Base-by-base conservation (phyloP, 2,888 invertebrate genomes). In the Sabellastarte sp. region DNA sequence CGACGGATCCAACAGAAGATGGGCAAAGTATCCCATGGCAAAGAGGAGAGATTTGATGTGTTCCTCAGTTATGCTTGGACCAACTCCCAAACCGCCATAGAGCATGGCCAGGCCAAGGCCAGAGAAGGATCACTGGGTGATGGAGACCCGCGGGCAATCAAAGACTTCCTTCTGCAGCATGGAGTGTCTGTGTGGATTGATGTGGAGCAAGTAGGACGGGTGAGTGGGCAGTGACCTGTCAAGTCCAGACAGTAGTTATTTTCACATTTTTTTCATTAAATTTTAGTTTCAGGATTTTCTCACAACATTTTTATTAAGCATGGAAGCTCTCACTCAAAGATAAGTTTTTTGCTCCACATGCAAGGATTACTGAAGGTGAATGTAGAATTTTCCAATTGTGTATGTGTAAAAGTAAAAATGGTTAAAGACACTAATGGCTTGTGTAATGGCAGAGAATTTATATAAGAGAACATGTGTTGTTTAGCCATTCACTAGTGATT, bases 21-120 rank as follows among this genome's bases (percentile, higher is more conserved):
- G 10, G 30, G 20, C 10, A n/a, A 3, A 30, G 26, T 30, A 30
- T 29, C 30, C 10, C 10, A 28, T 61, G 26, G 28, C 41, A 26
- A 26, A 5, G 41, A 2, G 30, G 33, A 41, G 41, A 28, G 28
- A 26, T 30, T 30, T 30, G 69, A 73, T 57, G 72, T 75, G 57
- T 82, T 82, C 69, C 70, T 82, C 55, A 81, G 79, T 62, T 82
- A 81, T 71, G 78, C 78, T 60, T 82, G 82, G 82, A 66, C 73
- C n/a, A 82, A 82, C 66, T 81, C 81, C 28, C 70, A 72, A 33
- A 66, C 67, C 32, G 81, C 82, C 3, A 73, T 77, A 3, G 66
- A 70, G n/a, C 68, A 68, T 26, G 79, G 80, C 2, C 62, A 73
- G 26, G 73, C 77, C 0, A 66, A 70, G 32, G 41, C 57, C 2